A percentile compares a stretch with the other conserved stretches of the same genome.
Conservation (phyloP, 2,888 invertebrate genomes). For the Cheiracanthium punctorium region DNA sequence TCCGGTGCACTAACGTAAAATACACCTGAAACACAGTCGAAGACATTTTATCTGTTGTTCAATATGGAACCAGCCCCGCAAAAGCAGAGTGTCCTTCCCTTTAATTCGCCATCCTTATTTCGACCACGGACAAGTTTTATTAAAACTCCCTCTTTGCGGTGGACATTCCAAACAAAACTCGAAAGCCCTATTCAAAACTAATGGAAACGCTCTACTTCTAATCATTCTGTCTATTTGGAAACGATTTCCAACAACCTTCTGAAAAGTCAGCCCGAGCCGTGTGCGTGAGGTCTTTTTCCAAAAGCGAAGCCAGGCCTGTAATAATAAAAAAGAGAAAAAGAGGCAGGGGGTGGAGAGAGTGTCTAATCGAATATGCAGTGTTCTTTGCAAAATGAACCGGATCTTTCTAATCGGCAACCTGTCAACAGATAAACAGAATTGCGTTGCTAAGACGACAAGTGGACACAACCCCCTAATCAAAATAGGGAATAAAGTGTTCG, state of each 20-base stretch:
- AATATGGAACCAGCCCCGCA: no score
- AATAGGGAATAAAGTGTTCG: slow-evolving; percentile 38
- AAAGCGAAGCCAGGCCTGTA: not conserved
- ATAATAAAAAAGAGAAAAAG: slow-evolving; percentile 1
- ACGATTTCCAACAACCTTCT: not conserved
- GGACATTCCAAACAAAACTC: not conserved
- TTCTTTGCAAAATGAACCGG: slow-evolving; percentile 35
- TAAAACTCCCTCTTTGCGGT: not conserved
- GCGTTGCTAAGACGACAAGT: slow-evolving; percentile 61
- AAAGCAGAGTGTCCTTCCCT: not conserved
- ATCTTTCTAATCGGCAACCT: slow-evolving; percentile 49
- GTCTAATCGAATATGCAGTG: slow-evolving; percentile 46
- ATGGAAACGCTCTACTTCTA: not conserved
- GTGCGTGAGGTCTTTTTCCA: slow-evolving; percentile 12
- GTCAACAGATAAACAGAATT: slow-evolving; percentile 68
- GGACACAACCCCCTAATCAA: slow-evolving; percentile 36
- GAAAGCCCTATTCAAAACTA: not conserved
- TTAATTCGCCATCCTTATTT: not conserved
- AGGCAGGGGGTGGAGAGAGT: no score
- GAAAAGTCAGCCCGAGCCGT: not conserved
- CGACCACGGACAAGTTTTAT: not conserved
- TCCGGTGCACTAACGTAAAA: no score
- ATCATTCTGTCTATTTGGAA: not conserved
- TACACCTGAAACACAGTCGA: no score
- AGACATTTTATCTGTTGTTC: no score